A percentile compares a stretch with the other conserved stretches of the same genome.
Evolutionary conservation across 2,888 invertebrate species (phyloP).

Genomic region (Zhuqinia jingwanae): DNA sequence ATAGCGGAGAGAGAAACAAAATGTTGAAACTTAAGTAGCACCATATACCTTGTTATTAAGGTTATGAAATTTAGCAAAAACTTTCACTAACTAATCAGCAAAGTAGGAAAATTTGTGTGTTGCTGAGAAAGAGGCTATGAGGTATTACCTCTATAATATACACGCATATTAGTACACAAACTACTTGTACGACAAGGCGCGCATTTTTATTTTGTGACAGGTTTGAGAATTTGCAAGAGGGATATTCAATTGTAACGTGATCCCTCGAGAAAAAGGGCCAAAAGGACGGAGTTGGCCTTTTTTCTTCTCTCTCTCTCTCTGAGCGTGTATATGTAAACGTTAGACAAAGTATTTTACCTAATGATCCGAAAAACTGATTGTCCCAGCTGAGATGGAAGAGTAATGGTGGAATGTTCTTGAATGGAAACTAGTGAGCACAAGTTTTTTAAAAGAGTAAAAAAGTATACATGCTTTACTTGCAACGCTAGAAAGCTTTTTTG

Average conservation of each 20-base stretch:
- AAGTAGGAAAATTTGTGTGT: not conserved
- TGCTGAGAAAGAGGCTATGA: not conserved
- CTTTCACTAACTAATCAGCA: constrained; percentile 25
- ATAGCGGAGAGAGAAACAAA: not conserved
- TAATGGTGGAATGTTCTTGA: constrained; percentile 12
- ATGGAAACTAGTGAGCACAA: not conserved
- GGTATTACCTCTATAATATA: not conserved
- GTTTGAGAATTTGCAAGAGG: not conserved
- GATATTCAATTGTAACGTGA: not conserved
- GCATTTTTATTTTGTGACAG: constrained; percentile 15
- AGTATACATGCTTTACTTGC: not conserved
- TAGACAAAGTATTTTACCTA: not conserved
- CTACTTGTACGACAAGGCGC: not conserved
- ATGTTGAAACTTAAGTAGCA: not conserved
- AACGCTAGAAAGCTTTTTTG: too few species aligned
- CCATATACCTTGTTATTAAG: constrained; percentile 14
- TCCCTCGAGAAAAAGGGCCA: not conserved
- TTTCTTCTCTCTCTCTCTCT: not conserved
- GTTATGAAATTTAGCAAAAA: not conserved
- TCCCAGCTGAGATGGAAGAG: constrained; percentile 5
- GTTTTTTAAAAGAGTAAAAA: not conserved
- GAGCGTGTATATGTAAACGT: not conserved
- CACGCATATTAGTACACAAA: not conserved
- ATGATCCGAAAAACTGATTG: constrained; percentile 35
- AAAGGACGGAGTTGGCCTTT: not conserved